phyloP scores from a whole-genome alignment of 2,113 vertebrate species.

The Ceyx cyanopectus region DNA sequence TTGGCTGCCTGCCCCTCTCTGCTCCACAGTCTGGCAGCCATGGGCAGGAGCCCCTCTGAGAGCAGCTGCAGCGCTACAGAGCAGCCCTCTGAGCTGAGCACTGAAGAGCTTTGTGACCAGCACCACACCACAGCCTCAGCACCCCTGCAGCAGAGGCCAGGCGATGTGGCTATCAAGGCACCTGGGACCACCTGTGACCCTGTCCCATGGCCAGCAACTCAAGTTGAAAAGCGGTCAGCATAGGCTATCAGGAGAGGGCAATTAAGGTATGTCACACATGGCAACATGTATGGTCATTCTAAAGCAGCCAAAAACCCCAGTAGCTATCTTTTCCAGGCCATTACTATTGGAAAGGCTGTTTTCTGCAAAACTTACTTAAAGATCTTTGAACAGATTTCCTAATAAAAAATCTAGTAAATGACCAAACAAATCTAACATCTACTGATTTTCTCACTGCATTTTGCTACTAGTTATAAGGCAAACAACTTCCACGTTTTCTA shows the following conservation, averaged over 20 bases:
- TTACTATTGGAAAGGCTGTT: not conserved
- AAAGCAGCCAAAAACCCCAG: not conserved
- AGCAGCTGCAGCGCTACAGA: not conserved
- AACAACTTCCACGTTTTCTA: not conserved
- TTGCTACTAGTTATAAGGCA: not conserved
- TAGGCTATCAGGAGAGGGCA: not conserved
- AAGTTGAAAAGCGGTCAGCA: not conserved
- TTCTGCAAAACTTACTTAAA: not conserved
- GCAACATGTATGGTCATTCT: not conserved
- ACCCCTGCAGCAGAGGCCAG: not conserved
- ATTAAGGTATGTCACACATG: not conserved
- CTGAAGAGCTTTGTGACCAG: not conserved
- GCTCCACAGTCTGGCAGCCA: too few relatives aligned
- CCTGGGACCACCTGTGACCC: not conserved
- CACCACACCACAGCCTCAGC: fast-evolving
- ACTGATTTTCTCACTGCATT: not conserved
- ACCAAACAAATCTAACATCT: not conserved
- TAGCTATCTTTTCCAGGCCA: not conserved
- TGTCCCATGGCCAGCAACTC: fast-evolving
- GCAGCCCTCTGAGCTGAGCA: not conserved
- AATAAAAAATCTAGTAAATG: not conserved
- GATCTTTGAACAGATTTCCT: not conserved
- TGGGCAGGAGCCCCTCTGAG: not conserved
- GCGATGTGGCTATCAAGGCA: not conserved
- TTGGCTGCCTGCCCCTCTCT: too few relatives aligned